Base-by-base conservation (phyloP, 2,113 vertebrate species). In the Catharus minimus region DNA sequence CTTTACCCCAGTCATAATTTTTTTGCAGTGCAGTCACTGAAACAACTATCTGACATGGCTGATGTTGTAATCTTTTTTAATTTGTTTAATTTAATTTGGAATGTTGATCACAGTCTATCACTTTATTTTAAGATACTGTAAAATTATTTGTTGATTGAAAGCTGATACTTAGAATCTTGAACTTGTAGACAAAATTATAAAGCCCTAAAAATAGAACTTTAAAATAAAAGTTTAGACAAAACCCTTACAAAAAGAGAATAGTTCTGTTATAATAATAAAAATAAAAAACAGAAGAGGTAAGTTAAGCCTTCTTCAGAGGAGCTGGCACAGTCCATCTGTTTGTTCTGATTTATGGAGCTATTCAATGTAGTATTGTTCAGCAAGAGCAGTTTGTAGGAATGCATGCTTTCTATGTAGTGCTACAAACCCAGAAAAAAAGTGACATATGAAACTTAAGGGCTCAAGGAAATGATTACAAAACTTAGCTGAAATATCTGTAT, bases 371-470 rank as follows among this genome's bases (percentile, higher is more conserved):
- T 62, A 91, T 44, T 95, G 15, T 82, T 92, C 78, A 92, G 78
- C 13, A 86, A 95, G 90, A 94, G 80, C 74, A 90, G 46, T 94
- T 74, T 94, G 86, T 46, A 94, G 36, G 50, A 89, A 88, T 91
- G 50, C 19, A 41, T 91, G 89, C 67, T 61, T 89, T 86, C 78
- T 82, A 4, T 30, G 43, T 39, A 78, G 36, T 82, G 91, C 67
- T 89, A 68, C 78, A 88, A 95, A 39, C 32, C 28, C 74, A 91
- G 33, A 68, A 90, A 93, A 78, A 83, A 93, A 52, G 28, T 80
- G 79, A 86, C 61, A 89, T 47, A 46, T 72, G 83, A 89, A 62
- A 77, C 21, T 67, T 28, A 55, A 82, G 15, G 21, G 43, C 74
- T 88, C 67, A 72, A 86, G 76, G 30, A 39, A 52, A 30, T 83